Evolutionary conservation across 2,797 vertebrate genomes (phyloP).

Genomic region (Lepus oiostolus): DNA sequence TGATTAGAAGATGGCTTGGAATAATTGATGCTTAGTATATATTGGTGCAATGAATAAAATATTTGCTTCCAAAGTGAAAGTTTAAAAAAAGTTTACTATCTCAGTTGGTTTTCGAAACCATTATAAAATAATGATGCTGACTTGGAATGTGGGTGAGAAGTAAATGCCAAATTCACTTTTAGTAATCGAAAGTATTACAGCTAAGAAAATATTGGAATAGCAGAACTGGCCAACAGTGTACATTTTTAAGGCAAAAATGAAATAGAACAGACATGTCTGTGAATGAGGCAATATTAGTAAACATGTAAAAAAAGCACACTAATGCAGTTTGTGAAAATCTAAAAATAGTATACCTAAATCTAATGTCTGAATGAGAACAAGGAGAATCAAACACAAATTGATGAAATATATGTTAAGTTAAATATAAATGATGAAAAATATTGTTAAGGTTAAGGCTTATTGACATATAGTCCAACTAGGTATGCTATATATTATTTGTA

Average conservation of each 20-base stretch:
- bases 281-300: not conserved
- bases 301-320: not conserved
- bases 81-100: not conserved
- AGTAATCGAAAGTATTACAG: not conserved
- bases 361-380: not conserved
- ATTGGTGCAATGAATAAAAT: not conserved
- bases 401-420: not conserved
- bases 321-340: not conserved
- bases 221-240: not conserved
- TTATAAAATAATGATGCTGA: not conserved
- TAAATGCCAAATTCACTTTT: not conserved
- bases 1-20: not conserved
- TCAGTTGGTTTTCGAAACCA: not conserved
- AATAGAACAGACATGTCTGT: not conserved
- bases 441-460: not conserved
- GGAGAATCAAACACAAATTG: not conserved
- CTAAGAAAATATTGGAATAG: not conserved
- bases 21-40: not conserved
- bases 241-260: not conserved
- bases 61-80: not conserved
- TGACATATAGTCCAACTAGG: not conserved
- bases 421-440: not conserved
- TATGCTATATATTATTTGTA: not conserved
- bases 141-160: not conserved
- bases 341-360: not conserved